Evolutionary conservation across 2,888 invertebrate genomes (phyloP), one percentile per base, ranked within the genome.

Genomic region (Carpatolechia fugitivella): DNA sequence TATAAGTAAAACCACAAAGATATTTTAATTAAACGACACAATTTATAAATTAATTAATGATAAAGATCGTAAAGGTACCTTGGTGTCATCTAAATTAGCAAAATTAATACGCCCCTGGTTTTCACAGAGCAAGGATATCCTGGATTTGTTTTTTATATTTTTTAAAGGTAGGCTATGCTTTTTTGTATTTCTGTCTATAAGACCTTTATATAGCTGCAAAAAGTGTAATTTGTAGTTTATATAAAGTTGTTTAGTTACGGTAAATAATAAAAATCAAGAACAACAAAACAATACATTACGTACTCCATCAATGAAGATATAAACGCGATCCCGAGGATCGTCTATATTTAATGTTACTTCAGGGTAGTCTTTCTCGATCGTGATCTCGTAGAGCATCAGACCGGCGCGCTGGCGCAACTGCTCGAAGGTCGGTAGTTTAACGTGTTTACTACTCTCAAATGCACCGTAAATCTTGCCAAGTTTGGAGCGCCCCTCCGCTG

Each of bases 41-140:
- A n/a, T n/a, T n/a, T n/a, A n/a, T n/a, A n/a, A 24, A 7, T 1
- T 40, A 40, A 4, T 6, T 40, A 20, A 20, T 5, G 3, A 3
- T 11, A 3, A 18, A 16, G 10, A 41, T 7, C 24, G 24, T 24
- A 1, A 11, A 41, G 11, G 3, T 67, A 89, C 91, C 82, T 91
- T 91, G 7, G 80, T 91, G 63, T 93, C 93, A 56, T 91, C 91
- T 13, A 92, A 71, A 1, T 81, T 64, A 52, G 65, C 93, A 67
- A 83, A 96, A 77, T 96, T 96, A 44, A 95, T 92, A 52, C 97
- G 91, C 8, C 97, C 98, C 88, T 95, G 95, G 76, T 95, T 96
- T 82, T 98, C 97, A 0, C 93, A 93, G 0, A 93, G 70, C 41
- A 93, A 78, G 48, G 93, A 92, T 16, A 93, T 59, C 87, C 87